Conservation (phyloP, 2,888 invertebrate species). For the Drosophila maculinotata region DNA sequence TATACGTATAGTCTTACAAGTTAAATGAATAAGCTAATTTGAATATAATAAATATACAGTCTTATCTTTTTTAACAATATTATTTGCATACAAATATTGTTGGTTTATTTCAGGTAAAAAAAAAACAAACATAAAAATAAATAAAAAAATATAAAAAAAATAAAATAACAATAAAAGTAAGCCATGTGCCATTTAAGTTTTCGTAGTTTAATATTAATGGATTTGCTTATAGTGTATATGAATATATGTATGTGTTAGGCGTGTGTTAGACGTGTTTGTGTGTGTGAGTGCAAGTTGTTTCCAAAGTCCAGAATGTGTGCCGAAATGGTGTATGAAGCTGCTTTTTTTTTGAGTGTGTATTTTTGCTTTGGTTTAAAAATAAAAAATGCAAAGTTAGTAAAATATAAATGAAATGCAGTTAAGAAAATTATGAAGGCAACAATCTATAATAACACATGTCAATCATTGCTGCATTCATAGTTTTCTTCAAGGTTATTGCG, state of each 20-base stretch:
- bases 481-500: slow-evolving; percentile 27
- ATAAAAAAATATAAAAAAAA: slow-evolving; percentile 11
- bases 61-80: slow-evolving; percentile 27
- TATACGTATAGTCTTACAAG: slow-evolving; percentile 14
- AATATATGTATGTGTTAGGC: slow-evolving; percentile 42
- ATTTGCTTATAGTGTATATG: slow-evolving; percentile 12
- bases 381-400: slow-evolving; percentile 71
- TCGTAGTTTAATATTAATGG: slow-evolving; percentile 31
- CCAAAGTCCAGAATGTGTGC: slow-evolving; percentile 70
- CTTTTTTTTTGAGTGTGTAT: slow-evolving; percentile 24
- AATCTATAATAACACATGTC: background rate
- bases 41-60: slow-evolving; percentile 27
- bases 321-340: slow-evolving; percentile 45
- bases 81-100: slow-evolving; percentile 60
- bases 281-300: slow-evolving; percentile 45
- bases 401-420: slow-evolving; percentile 19
- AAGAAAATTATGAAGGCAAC: slow-evolving; percentile 31
- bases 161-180: slow-evolving; percentile 26
- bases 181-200: slow-evolving; percentile 50
- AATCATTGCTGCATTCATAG: slow-evolving; percentile 21
- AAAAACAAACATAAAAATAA: slow-evolving; percentile 35
- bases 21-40: slow-evolving; percentile 20
- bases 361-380: slow-evolving; percentile 62
- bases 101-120: slow-evolving; percentile 58
- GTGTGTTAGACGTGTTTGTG: slow-evolving; percentile 32